phyloP scores from a whole-genome alignment of 2,888 invertebrate genomes.

The Lepas anatifera region DNA sequence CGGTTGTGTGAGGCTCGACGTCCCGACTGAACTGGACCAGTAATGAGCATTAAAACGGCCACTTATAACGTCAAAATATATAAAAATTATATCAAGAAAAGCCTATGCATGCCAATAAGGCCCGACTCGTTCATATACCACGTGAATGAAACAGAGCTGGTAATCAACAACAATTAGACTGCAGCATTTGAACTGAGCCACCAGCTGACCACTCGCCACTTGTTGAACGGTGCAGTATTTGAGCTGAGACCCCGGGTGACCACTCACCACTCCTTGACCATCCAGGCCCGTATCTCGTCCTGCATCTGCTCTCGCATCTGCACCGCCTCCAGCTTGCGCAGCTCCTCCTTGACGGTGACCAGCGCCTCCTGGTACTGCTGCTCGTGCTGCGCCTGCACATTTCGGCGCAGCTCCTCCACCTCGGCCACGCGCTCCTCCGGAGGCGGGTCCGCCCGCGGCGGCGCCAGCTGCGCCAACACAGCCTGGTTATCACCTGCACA shows the following conservation, averaged over 20 bases:
- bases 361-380: slow-evolving; percentile 57
- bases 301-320: slow-evolving; percentile 74
- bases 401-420: slow-evolving; percentile 25
- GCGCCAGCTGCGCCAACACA: background rate
- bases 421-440: slow-evolving; percentile 31
- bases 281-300: slow-evolving; percentile 77
- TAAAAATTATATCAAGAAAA: no score
- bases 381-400: slow-evolving; percentile 53
- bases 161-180: no score
- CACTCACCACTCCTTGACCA: slow-evolving; percentile 55
- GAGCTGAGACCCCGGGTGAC: background rate
- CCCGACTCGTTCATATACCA: no score
- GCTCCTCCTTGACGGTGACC: slow-evolving; percentile 41
- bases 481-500: no score
- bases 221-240: no score
- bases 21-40: no score
- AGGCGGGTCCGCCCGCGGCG: background rate
- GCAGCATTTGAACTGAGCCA: background rate
- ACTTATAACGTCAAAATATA: no score
- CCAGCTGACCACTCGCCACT: background rate
- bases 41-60: no score
- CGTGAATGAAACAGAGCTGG: no score
- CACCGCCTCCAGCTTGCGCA: slow-evolving; percentile 56
- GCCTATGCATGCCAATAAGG: no score
- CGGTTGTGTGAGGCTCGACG: no score